A percentile compares a stretch with the other conserved stretches of the same genome.
These are phyloP conservation scores for Drosophila ercepeae DNA, from an alignment of 1,140 invertebrate genomes.

Conservation along the genomic window DNA sequence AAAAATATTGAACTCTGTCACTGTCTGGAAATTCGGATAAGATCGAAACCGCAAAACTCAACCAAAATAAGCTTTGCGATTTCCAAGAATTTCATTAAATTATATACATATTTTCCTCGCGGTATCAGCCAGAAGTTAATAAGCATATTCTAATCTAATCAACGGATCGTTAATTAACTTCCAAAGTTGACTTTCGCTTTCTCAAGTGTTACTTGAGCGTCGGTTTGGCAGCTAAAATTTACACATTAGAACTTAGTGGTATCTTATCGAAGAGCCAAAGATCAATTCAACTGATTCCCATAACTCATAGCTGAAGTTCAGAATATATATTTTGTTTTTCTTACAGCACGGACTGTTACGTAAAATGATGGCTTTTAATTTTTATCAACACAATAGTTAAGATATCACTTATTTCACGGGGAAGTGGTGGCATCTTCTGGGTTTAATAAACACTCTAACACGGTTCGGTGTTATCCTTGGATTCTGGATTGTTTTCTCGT, in stretches of 20 bases:
- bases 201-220: conserved; percentile 58
- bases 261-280: conserved; percentile 45
- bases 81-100: conserved; percentile 20
- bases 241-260: conserved; percentile 5
- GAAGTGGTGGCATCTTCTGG: background rate
- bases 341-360: conserved; percentile 1
- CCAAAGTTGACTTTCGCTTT: conserved; percentile 39
- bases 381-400: background rate
- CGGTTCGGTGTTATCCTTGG: background rate
- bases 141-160: conserved; percentile 69
- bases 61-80: conserved; percentile 1
- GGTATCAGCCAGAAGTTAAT: conserved; percentile 38
- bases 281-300: conserved; percentile 24
- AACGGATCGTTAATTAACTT: conserved; percentile 59
- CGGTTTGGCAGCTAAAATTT: conserved; percentile 44
- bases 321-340: background rate
- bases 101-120: conserved; percentile 1
- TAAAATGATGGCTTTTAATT: conserved; percentile 7
- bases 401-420: background rate
- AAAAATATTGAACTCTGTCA: background rate
- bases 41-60: no score
- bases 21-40: conserved; percentile 17
- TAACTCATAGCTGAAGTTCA: no score
- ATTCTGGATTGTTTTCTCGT: background rate
- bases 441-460: background rate